Percentiles rank a stretch among this genome's conserved stretches.
These are phyloP conservation scores for Drosophila nannoptera DNA, from an alignment of 1,140 invertebrate species.

Conservation along the genomic window DNA sequence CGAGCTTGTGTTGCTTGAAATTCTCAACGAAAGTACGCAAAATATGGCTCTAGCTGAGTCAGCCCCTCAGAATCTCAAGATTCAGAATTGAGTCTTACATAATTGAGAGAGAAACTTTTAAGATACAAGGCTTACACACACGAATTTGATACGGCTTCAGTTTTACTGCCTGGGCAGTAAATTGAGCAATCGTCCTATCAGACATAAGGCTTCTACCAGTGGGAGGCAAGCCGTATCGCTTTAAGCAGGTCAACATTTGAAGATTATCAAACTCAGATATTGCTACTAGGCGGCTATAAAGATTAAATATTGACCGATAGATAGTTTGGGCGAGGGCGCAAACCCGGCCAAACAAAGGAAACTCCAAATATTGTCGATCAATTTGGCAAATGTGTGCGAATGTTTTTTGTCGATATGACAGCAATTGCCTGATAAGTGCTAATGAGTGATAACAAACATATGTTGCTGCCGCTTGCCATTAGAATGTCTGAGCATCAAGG, in stretches of 20 bases:
- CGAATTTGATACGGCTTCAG: too few relatives aligned
- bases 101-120: too few relatives aligned
- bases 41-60: too few relatives aligned
- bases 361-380: slow-evolving; percentile 14
- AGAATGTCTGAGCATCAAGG: slow-evolving; percentile 7
- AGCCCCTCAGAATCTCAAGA: too few relatives aligned
- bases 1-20: too few relatives aligned
- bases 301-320: slow-evolving; percentile 34
- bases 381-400: slow-evolving; percentile 23
- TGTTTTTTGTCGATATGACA: slow-evolving; percentile 15
- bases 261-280: slow-evolving; percentile 15
- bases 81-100: too few relatives aligned
- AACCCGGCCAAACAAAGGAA: background rate
- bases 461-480: slow-evolving; percentile 1
- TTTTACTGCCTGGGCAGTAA: too few relatives aligned
- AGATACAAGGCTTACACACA: too few relatives aligned
- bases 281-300: slow-evolving; percentile 6
- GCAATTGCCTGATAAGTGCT: slow-evolving; percentile 22
- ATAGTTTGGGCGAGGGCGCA: background rate
- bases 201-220: too few relatives aligned
- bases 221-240: too few relatives aligned
- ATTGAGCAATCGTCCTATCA: too few relatives aligned
- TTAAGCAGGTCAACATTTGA: slow-evolving; percentile 23
- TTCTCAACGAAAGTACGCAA: too few relatives aligned
- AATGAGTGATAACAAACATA: slow-evolving; percentile 36